A percentile compares a stretch with the other conserved stretches of the same genome.
These are phyloP conservation scores for Megaceryle maxima DNA, from an alignment of 2,113 vertebrate genomes.

Conservation along the genomic window DNA sequence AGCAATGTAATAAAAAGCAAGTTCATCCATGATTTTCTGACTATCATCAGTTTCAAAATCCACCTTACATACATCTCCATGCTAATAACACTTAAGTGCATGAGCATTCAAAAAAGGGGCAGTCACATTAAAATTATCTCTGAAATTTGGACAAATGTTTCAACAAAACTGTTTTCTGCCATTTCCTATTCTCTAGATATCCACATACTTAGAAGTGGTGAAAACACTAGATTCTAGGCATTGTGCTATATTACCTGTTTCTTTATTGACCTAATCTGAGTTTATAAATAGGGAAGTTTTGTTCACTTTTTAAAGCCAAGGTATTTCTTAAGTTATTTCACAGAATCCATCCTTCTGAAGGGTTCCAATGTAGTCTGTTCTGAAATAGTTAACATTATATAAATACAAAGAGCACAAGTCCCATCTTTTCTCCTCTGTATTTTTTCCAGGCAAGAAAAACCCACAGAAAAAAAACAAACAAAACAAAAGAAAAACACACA, in stretches of 20 bases:
- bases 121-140: background rate
- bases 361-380: background rate
- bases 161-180: background rate
- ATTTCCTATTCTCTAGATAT: background rate
- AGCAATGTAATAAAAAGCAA: background rate
- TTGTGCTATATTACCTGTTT: background rate
- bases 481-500: no score
- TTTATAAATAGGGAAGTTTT: background rate
- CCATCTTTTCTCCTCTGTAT: background rate
- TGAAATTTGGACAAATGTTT: background rate
- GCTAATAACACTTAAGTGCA: background rate
- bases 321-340: background rate
- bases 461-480: no score
- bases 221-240: background rate
- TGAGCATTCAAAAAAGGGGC: background rate
- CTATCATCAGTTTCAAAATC: background rate
- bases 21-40: background rate
- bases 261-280: background rate
- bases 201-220: background rate
- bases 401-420: background rate
- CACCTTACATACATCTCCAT: background rate
- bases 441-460: background rate
- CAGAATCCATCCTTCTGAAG: background rate
- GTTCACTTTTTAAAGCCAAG: background rate
- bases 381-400: background rate